Evolutionary conservation across 2,888 invertebrate species (phyloP).

Genomic region (Psylliodes chrysocephalus): DNA sequence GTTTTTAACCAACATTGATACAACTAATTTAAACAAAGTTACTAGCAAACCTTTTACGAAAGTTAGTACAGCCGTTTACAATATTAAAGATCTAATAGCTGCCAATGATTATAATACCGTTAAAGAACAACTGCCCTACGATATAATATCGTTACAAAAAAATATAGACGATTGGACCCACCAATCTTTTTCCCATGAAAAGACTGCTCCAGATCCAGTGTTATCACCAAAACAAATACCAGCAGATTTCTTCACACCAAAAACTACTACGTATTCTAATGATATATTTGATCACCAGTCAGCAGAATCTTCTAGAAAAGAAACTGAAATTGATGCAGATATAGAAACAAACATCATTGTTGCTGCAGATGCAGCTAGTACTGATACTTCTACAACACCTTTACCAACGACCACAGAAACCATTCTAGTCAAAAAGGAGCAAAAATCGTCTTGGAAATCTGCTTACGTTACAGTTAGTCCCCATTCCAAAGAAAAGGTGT

Average conservation of each 20-base stretch:
- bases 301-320: conserved; percentile 54
- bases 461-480: conserved; percentile 78
- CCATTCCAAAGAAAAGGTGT: conserved; percentile 82
- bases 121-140: conserved; percentile 69
- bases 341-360: conserved; percentile 57
- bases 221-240: conserved; percentile 81
- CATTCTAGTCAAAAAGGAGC: conserved; percentile 53
- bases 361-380: conserved; percentile 40
- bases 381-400: conserved; percentile 29
- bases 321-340: conserved; percentile 48
- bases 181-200: conserved; percentile 73
- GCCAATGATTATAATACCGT: conserved; percentile 45
- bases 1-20: conserved; percentile 66
- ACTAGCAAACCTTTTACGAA: conserved; percentile 52
- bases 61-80: conserved; percentile 60
- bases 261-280: conserved; percentile 43
- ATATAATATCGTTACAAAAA: conserved; percentile 79
- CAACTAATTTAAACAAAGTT: conserved; percentile 64
- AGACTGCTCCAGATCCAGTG: conserved; percentile 59
- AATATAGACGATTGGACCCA: conserved; percentile 89
- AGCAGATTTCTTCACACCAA: conserved; percentile 74
- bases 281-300: conserved; percentile 51
- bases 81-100: conserved; percentile 67
- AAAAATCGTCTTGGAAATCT: conserved; percentile 71
- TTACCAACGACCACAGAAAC: conserved; percentile 37